These are phyloP conservation scores for Halictus quadricinctus DNA, from an alignment of 2,888 invertebrate species.

Conservation along the genomic window DNA sequence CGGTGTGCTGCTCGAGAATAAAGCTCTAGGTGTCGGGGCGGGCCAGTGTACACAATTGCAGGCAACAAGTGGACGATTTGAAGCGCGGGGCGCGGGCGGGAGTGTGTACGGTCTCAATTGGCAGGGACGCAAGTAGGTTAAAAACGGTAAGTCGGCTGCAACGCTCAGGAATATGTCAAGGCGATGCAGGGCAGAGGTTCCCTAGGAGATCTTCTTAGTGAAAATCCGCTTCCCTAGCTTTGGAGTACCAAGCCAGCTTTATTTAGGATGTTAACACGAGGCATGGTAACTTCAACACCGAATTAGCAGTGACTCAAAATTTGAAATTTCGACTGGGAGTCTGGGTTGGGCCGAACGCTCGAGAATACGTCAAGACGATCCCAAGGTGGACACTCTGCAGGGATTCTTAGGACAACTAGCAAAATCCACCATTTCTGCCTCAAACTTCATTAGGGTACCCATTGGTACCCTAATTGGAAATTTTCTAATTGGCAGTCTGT, in stretches of 20 bases:
- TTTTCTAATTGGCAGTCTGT: background rate
- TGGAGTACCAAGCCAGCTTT: background rate
- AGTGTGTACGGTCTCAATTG: conserved; percentile 69
- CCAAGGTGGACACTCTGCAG: background rate
- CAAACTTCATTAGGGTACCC: background rate
- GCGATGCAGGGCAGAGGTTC: conserved; percentile 49
- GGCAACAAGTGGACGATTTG: conserved; percentile 66
- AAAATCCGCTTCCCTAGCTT: background rate
- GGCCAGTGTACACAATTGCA: conserved; percentile 40
- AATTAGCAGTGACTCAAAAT: background rate
- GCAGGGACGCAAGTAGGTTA: conserved; percentile 74
- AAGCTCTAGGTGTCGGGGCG: background rate
- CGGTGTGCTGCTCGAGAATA: background rate
- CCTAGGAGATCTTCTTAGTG: background rate
- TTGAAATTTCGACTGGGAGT: background rate
- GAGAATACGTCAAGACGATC: background rate
- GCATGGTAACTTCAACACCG: background rate
- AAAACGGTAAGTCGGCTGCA: conserved; percentile 70
- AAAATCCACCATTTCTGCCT: background rate
- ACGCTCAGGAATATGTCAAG: conserved; percentile 71
- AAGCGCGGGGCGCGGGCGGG: conserved; percentile 49
- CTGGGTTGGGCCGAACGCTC: background rate
- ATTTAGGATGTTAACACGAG: background rate
- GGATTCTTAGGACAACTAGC: background rate
- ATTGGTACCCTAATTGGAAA: background rate